Conservation (phyloP, 2,888 invertebrate species). For the Drosophila tripunctata region DNA sequence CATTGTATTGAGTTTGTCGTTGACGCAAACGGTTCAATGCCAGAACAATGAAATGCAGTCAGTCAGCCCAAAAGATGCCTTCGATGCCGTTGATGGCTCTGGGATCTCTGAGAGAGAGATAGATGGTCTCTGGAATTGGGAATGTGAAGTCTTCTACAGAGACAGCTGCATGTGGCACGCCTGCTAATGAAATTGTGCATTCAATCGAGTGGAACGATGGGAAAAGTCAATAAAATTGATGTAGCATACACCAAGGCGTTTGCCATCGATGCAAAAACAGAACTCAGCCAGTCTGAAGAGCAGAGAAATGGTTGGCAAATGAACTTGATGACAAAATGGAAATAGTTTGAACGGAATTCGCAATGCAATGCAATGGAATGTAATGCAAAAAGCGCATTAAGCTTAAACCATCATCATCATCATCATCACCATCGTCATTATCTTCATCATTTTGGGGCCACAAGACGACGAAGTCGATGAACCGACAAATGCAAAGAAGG, state of each 20-base stretch:
- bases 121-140: background rate
- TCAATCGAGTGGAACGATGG: constrained; percentile 83
- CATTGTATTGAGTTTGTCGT: constrained; percentile 32
- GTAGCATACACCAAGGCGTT: constrained; percentile 62
- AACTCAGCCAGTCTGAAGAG: background rate
- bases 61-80: constrained; percentile 36
- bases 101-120: background rate
- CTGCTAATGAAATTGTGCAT: constrained; percentile 84
- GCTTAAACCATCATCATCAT: constrained; percentile 27
- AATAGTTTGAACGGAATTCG: constrained; percentile 64
- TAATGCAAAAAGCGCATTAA: constrained; percentile 54
- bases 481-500: constrained; percentile 23
- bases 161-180: constrained; percentile 74
- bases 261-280: constrained; percentile 34
- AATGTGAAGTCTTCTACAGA: background rate
- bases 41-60: constrained; percentile 42
- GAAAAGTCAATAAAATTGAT: constrained; percentile 83
- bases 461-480: constrained; percentile 36
- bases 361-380: constrained; percentile 29
- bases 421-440: background rate
- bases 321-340: constrained; percentile 76
- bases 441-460: constrained; percentile 1
- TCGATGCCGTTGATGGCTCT: background rate
- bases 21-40: constrained; percentile 41
- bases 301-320: constrained; percentile 44